A percentile compares a stretch with the other conserved stretches of the same genome.
Conservation (phyloP, 2,113 vertebrate genomes). For the Hypocryptadius cinnamomeus region DNA sequence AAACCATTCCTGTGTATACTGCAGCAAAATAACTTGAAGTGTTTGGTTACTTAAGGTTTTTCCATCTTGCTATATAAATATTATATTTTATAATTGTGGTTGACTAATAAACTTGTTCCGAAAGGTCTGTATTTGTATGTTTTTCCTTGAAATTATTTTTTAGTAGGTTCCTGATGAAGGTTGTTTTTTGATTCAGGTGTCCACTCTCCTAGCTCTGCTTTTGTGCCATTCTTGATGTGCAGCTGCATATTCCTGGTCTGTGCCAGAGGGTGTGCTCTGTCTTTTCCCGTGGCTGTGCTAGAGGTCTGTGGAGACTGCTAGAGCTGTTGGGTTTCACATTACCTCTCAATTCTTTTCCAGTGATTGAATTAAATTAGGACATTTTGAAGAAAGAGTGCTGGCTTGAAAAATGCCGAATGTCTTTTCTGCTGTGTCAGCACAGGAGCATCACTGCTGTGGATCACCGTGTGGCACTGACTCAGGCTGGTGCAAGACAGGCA, state of each 20-base stretch:
- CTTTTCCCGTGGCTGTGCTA: neutral
- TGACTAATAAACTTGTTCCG: conserved; percentile 66
- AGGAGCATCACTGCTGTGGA: neutral
- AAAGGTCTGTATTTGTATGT: neutral
- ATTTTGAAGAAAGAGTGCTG: neutral
- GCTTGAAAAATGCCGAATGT: neutral
- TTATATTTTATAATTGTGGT: conserved; percentile 65
- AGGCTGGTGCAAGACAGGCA: neutral
- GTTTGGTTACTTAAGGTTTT: conserved; percentile 36
- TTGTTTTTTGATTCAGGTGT: neutral
- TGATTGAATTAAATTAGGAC: neutral
- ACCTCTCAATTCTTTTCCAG: neutral
- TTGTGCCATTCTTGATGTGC: neutral
- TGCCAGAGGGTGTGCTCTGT: neutral
- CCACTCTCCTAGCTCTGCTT: neutral
- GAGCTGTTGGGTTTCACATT: neutral
- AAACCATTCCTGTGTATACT: conserved; percentile 64
- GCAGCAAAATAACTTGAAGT: conserved; percentile 44
- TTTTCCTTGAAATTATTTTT: neutral
- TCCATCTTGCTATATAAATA: conserved; percentile 42
- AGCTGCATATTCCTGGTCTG: neutral
- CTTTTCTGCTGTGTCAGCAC: neutral
- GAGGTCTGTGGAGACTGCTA: neutral
- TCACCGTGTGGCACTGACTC: accelerated
- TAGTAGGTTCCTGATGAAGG: neutral